A percentile compares a stretch with the other conserved stretches of the same genome.
Conservation (phyloP, 2,113 vertebrate species). For the Coptodon rendalli region DNA sequence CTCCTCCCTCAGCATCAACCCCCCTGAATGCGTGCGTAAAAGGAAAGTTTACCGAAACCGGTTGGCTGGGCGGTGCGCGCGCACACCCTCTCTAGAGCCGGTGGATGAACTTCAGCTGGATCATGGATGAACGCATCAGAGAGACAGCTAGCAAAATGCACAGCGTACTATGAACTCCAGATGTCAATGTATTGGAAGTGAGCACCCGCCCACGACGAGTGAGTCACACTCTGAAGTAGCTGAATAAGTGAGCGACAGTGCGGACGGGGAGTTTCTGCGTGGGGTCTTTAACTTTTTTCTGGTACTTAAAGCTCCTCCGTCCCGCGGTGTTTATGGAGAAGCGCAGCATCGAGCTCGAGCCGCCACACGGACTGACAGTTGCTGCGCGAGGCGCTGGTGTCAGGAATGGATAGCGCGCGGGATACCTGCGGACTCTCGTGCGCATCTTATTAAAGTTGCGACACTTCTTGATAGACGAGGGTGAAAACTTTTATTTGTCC, state of each 20-base stretch:
- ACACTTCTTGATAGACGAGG: not conserved
- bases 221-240: constrained; percentile 55
- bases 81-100: not conserved
- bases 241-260: constrained; percentile 58
- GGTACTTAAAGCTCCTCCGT: constrained; percentile 33
- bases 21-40: constrained; percentile 53
- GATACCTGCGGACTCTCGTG: constrained; percentile 20
- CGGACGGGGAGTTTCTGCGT: constrained; percentile 51
- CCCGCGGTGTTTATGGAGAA: constrained; percentile 33
- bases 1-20: constrained; percentile 12
- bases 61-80: constrained; percentile 29
- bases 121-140: constrained; percentile 55
- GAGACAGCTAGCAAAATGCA: constrained; percentile 11
- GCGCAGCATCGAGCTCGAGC: constrained; percentile 16
- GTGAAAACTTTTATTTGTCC: not conserved
- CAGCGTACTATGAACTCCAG: constrained; percentile 42
- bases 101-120: constrained; percentile 50
- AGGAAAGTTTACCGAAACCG: constrained; percentile 36
- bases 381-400: constrained; percentile 25
- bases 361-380: constrained; percentile 26
- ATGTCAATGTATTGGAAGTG: constrained; percentile 61
- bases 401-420: constrained; percentile 53
- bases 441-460: constrained; percentile 57
- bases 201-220: constrained; percentile 47
- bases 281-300: constrained; percentile 6